Evolutionary conservation across 2,113 vertebrate genomes (phyloP).

Genomic region (Myiozetetes cayanensis): DNA sequence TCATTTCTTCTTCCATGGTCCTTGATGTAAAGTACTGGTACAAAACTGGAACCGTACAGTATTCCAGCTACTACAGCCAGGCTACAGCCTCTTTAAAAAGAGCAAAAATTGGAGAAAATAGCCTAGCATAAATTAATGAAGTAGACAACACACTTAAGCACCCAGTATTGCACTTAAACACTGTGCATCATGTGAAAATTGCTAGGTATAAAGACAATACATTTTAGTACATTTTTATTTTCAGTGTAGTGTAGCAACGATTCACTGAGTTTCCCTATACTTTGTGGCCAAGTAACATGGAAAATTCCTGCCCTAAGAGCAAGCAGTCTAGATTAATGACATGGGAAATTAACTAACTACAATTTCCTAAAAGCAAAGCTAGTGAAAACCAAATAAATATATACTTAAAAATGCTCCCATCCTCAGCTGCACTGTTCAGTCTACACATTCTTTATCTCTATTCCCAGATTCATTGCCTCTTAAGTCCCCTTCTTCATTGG

Average conservation of each 20-base stretch:
- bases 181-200: background rate
- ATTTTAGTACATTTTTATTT: background rate
- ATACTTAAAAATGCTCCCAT: background rate
- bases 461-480: background rate
- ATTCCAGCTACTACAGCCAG: slow-evolving; percentile 83
- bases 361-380: background rate
- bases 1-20: slow-evolving; percentile 78
- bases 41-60: slow-evolving; percentile 83
- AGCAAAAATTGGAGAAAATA: background rate
- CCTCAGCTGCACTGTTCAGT: background rate
- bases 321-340: background rate
- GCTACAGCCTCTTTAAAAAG: slow-evolving; percentile 80
- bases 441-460: background rate
- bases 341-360: background rate
- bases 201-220: background rate
- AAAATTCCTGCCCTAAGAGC: background rate
- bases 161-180: background rate
- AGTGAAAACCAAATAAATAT: background rate
- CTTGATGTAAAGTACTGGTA: slow-evolving; percentile 90
- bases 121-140: background rate
- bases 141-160: background rate
- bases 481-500: background rate
- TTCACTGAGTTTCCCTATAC: background rate
- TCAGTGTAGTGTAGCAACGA: background rate
- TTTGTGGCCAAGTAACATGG: background rate